Evolutionary conservation across 92 coral and sea anemone genomes (phyloP).

Genomic region (Heteractis magnifica): DNA sequence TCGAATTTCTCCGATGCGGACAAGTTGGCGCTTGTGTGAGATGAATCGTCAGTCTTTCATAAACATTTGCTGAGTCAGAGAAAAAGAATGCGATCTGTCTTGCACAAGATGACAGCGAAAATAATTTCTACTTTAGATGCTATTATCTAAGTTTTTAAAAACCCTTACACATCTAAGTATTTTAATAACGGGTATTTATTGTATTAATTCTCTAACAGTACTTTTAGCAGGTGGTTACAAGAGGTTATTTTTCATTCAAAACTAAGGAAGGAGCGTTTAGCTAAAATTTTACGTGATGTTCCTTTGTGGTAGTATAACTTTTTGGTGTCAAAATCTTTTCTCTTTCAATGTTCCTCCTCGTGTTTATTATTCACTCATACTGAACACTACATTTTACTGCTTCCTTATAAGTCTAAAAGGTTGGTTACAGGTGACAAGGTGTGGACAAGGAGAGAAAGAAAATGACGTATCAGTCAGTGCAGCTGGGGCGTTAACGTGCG

Average conservation of each 20-base stretch:
- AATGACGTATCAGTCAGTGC: neutral
- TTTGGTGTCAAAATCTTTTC: too few species aligned
- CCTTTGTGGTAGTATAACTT: too few species aligned
- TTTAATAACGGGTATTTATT: neutral
- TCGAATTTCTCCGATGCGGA: constrained; percentile 2
- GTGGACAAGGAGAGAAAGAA: neutral
- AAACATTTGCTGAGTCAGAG: constrained; percentile 5
- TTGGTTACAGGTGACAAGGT: neutral
- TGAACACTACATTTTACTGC: too few species aligned
- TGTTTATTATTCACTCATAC: too few species aligned
- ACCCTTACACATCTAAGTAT: neutral
- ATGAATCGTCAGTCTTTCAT: neutral
- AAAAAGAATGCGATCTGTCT: neutral
- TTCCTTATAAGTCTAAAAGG: too few species aligned
- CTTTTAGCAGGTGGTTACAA: too few species aligned
- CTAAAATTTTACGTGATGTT: too few species aligned
- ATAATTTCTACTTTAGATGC: neutral
- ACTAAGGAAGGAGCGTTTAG: too few species aligned
- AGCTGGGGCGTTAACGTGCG: neutral
- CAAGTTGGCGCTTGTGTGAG: neutral
- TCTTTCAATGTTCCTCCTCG: too few species aligned
- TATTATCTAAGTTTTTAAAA: neutral
- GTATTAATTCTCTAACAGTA: too few species aligned
- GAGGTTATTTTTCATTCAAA: too few species aligned
- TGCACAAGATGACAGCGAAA: neutral